phyloP scores from a whole-genome alignment of 92 coral and sea anemone species.

The Phenganax subtilis region DNA sequence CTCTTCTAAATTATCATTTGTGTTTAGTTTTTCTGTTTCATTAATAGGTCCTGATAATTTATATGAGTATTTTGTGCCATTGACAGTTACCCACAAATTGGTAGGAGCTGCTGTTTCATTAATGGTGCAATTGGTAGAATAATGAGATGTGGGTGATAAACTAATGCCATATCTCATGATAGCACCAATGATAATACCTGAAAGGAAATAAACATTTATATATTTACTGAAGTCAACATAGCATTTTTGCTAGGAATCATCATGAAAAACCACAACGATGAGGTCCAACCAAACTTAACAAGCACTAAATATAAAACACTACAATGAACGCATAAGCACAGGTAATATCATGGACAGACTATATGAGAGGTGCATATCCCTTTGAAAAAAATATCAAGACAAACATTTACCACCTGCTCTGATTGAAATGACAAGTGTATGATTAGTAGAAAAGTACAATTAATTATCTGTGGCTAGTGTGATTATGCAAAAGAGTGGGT shows the following conservation, averaged over 20 bases:
- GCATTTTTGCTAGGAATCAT: neutral
- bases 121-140: constrained; percentile 60
- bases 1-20: constrained; percentile 70
- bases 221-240: neutral
- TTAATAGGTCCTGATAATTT: constrained; percentile 60
- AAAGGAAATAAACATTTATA: neutral
- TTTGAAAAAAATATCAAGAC: too few relatives aligned
- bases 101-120: constrained; percentile 52
- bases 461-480: too few relatives aligned
- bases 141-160: constrained; percentile 49
- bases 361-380: too few relatives aligned
- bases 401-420: too few relatives aligned
- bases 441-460: too few relatives aligned
- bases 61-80: constrained; percentile 72
- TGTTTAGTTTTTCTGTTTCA: constrained; percentile 41
- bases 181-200: constrained; percentile 82
- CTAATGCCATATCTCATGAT: constrained; percentile 78
- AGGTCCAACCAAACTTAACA: neutral
- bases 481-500: too few relatives aligned
- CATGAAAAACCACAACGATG: neutral
- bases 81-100: constrained; percentile 61
- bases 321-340: too few relatives aligned
- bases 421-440: too few relatives aligned
- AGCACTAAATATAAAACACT: too few relatives aligned
- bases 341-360: too few relatives aligned